Percentiles rank a stretch among this genome's conserved stretches.
Evolutionary conservation across 2,113 vertebrate genomes (phyloP).

Genomic region (Lepus americanus): DNA sequence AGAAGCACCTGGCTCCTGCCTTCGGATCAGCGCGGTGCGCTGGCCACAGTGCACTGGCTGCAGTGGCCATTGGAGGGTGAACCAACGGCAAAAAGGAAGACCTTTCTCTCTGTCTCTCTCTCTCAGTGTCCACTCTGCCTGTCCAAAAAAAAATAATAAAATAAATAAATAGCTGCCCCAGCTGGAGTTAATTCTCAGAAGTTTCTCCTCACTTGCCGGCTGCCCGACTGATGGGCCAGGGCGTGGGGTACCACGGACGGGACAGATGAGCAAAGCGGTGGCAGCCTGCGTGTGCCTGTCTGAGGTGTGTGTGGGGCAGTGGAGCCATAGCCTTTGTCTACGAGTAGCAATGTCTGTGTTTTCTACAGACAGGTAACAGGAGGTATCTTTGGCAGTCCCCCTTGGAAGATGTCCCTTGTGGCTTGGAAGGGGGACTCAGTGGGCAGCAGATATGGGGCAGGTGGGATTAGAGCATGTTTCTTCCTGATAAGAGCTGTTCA

Average conservation of each 20-base stretch:
- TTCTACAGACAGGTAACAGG: constrained; percentile 34
- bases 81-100: too few species aligned
- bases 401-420: constrained; percentile 55
- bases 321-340: not conserved
- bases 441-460: not conserved
- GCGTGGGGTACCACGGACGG: not conserved
- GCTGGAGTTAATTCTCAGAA: not conserved
- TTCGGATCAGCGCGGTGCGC: too few species aligned
- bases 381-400: constrained; percentile 19
- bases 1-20: too few species aligned
- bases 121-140: too few species aligned
- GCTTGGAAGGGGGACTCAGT: constrained; percentile 26
- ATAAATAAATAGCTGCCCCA: not conserved
- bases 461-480: not conserved
- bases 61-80: too few species aligned
- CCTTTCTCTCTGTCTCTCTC: too few species aligned
- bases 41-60: too few species aligned
- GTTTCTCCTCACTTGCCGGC: not conserved
- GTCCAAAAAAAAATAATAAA: too few species aligned
- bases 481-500: not conserved
- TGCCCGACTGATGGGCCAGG: not conserved
- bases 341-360: not conserved
- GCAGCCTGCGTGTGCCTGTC: not conserved
- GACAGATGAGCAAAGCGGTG: not conserved
- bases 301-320: not conserved